Base-by-base conservation (phyloP, 2,797 vertebrate species). In the Falco novaeseelandiae region DNA sequence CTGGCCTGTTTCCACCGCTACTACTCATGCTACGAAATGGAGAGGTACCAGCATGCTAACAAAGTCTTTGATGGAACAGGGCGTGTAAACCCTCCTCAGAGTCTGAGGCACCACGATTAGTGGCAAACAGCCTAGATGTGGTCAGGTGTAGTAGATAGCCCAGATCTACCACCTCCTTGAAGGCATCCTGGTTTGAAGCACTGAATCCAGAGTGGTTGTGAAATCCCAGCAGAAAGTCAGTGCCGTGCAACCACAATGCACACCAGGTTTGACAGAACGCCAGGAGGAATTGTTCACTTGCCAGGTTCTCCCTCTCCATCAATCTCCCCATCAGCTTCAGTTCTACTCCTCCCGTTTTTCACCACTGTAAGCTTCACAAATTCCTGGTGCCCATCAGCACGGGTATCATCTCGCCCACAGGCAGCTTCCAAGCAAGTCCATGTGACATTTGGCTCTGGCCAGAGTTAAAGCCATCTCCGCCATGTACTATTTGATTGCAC, bases 401-500 rank as follows among this genome's bases (percentile, higher is more conserved):
- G 1, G 71, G 81, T 89, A 97, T 96, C 96, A 85, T 87, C 92
- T 93, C 81, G 1, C 91, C 87, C 22, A 0, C 76, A 16, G 73
- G 79, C 66, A 1, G 89, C 91, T 79, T 83, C 90, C 96, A 70
- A 85, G 65, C 10, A 65, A 92, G 92, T 91, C 85, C 92, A 76
- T 61, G 73, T 95, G 95, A 97, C 94, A 94, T 95, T 91, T 92
- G 87, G 93, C 90, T 92, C 89, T 19, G 74, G 95, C 89, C 93
- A 95, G 87, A 26, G 77, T 84, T 88, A 81, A 94, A 97, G 87
- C 93, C 93, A 95, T 94, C 97, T 90, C 93, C 3, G 25, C 91
- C 81, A 90, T 2, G 58, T 80, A 93, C 89, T 95, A 94, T 94
- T 94, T 96, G 97, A 97, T 95, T 97, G 97, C 97, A 96, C 83